Evolutionary conservation across 2,888 invertebrate species (phyloP).

Genomic region (Calameuta pallipes): DNA sequence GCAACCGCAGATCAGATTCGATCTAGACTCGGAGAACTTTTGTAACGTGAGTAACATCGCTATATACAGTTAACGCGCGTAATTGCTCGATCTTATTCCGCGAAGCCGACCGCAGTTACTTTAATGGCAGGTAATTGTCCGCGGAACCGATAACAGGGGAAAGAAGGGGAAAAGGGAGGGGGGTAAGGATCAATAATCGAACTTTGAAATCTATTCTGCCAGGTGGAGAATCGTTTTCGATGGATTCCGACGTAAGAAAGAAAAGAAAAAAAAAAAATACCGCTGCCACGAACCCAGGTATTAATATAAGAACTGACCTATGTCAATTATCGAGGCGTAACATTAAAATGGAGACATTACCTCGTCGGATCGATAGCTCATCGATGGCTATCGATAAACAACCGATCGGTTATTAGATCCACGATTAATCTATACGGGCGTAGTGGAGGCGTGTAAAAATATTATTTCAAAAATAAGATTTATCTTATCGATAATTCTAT

Average conservation of each 20-base stretch:
- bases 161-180: too few relatives aligned
- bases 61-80: conserved; percentile 23
- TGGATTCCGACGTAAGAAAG: not conserved
- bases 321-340: not conserved
- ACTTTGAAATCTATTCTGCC: conserved; percentile 32
- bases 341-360: conserved; percentile 38
- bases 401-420: too few relatives aligned
- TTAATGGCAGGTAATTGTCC: conserved; percentile 38
- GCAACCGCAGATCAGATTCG: conserved; percentile 5
- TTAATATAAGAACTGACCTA: too few relatives aligned
- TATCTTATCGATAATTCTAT: too few relatives aligned
- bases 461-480: too few relatives aligned
- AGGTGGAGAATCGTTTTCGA: not conserved
- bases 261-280: not conserved
- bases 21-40: not conserved
- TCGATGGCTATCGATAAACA: too few relatives aligned
- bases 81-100: conserved; percentile 45
- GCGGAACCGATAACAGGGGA: conserved; percentile 12
- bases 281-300: not conserved
- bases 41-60: not conserved
- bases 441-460: too few relatives aligned
- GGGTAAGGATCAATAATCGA: conserved; percentile 16
- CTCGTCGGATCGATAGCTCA: not conserved
- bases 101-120: conserved; percentile 30
- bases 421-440: too few relatives aligned